A percentile compares a stretch with the other conserved stretches of the same genome.
Evolutionary conservation across 2,797 vertebrate species (phyloP).

Genomic region (Coreius guichenoti): DNA sequence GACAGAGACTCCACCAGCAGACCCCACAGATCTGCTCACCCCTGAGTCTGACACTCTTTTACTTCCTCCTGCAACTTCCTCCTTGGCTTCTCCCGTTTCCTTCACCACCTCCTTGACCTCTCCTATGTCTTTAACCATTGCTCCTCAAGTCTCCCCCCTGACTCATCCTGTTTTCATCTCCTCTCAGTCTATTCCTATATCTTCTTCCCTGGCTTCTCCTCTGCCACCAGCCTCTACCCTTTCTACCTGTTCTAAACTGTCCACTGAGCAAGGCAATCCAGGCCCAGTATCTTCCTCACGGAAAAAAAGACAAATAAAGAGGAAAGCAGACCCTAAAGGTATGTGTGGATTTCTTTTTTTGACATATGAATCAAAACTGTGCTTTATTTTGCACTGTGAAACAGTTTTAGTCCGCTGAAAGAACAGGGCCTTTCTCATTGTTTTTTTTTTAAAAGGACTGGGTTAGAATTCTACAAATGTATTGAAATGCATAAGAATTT

Average conservation of each 20-base stretch:
- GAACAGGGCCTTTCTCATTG: background rate
- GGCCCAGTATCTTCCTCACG: background rate
- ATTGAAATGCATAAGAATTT: too few species aligned
- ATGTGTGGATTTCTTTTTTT: background rate
- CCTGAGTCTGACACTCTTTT: background rate
- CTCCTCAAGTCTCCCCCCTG: too few species aligned
- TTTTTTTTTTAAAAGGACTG: too few species aligned
- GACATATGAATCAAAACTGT: background rate
- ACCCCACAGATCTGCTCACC: background rate
- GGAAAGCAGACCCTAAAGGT: background rate
- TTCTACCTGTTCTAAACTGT: background rate
- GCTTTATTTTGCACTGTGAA: too few species aligned
- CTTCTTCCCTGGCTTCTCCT: background rate
- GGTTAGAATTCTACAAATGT: too few species aligned
- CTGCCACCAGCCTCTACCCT: background rate
- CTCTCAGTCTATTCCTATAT: background rate
- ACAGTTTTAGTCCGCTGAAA: background rate
- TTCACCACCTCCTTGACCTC: too few species aligned
- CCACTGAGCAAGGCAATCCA: background rate
- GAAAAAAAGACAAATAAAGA: constrained; percentile 1
- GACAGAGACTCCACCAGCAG: background rate
- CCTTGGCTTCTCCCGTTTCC: background rate
- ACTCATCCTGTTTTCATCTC: background rate
- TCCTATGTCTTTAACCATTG: too few species aligned
- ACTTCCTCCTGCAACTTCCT: background rate